phyloP scores from a whole-genome alignment of 2,797 vertebrate species.

The Ibycter americanus region DNA sequence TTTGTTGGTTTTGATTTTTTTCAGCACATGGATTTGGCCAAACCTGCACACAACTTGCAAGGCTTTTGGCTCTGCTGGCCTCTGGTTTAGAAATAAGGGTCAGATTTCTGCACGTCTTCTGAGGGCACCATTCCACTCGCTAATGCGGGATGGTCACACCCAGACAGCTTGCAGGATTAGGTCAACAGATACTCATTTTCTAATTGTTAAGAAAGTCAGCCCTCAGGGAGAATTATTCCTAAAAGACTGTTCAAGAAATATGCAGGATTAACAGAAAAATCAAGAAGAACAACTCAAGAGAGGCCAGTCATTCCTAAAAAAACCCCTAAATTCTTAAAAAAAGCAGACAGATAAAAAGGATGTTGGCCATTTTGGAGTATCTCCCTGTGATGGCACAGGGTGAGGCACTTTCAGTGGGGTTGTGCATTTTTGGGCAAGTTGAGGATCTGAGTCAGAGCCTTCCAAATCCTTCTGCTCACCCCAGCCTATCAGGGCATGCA shows the following conservation, averaged over 20 bases:
- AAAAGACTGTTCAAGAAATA: background rate
- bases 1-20: background rate
- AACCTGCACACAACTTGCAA: background rate
- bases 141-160: conserved; percentile 57
- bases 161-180: conserved; percentile 46
- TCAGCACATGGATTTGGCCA: background rate
- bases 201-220: conserved; percentile 50
- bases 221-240: conserved; percentile 47
- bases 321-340: background rate
- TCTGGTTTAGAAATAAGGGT: background rate
- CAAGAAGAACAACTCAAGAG: background rate
- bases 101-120: conserved; percentile 19
- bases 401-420: conserved; percentile 22
- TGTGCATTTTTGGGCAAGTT: conserved; percentile 52
- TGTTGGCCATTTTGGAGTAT: background rate
- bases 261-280: background rate
- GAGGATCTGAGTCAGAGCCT: conserved; percentile 55
- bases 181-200: conserved; percentile 40
- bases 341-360: background rate
- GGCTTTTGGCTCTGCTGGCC: background rate
- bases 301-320: background rate
- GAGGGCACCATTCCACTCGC: conserved; percentile 53
- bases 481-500: conserved; percentile 79
- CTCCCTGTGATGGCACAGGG: conserved; percentile 5
- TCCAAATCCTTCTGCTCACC: conserved; percentile 72